Conservation (phyloP, 1,140 invertebrate species). For the Eumaeus atala region DNA sequence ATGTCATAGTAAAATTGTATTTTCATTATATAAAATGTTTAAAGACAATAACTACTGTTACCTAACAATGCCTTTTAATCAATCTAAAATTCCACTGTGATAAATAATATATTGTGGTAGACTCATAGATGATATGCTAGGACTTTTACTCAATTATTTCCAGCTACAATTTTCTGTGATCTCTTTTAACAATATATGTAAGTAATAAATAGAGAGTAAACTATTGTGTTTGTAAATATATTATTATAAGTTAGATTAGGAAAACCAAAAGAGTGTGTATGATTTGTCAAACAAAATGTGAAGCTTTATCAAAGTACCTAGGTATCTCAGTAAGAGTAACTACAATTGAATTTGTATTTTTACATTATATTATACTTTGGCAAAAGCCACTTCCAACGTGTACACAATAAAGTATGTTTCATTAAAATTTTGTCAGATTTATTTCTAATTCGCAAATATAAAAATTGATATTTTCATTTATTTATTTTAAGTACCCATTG, state of each 20-base stretch:
- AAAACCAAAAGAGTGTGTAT: slow-evolving; percentile 68
- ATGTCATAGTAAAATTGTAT: slow-evolving; percentile 15
- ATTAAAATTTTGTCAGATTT: slow-evolving; percentile 53
- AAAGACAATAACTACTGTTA: slow-evolving; percentile 20
- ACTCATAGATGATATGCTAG: slow-evolving; percentile 60
- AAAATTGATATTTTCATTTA: no score
- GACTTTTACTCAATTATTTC: slow-evolving; percentile 70
- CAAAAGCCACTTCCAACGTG: slow-evolving; percentile 57
- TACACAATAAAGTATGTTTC: slow-evolving; percentile 49
- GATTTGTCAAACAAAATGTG: slow-evolving; percentile 73
- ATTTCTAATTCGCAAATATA: slow-evolving; percentile 31
- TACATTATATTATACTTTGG: slow-evolving; percentile 66
- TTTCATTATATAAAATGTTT: slow-evolving; percentile 15
- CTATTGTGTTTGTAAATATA: slow-evolving; percentile 64
- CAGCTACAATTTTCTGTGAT: slow-evolving; percentile 77
- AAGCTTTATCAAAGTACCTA: slow-evolving; percentile 74
- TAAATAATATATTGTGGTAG: slow-evolving; percentile 69
- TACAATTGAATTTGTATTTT: slow-evolving; percentile 71
- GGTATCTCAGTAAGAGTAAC: slow-evolving; percentile 61
- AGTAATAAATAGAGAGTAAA: slow-evolving; percentile 62
- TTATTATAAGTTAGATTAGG: slow-evolving; percentile 45
- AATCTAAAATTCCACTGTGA: slow-evolving; percentile 66
- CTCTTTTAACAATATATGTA: slow-evolving; percentile 73
- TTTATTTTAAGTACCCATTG: no score
- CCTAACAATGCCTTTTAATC: slow-evolving; percentile 57